Conservation (phyloP, 1,140 invertebrate species). For the Drosophila sp. region DNA sequence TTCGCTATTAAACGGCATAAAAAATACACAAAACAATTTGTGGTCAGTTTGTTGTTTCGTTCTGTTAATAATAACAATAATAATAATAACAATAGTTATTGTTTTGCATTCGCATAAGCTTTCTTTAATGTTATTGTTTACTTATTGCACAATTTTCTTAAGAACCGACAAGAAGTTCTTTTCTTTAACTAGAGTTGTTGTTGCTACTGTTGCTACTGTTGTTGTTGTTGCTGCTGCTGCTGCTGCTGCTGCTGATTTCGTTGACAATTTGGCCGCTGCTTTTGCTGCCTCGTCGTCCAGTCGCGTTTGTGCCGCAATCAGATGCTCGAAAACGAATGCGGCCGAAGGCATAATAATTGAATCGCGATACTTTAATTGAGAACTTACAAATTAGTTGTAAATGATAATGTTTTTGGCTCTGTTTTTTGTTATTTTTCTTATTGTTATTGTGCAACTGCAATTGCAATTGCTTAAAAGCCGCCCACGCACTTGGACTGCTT, state of each 20-base stretch:
- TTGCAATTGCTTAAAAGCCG: slow-evolving; percentile 21
- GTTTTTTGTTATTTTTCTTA: slow-evolving; percentile 8
- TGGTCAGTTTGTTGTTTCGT: slow-evolving; percentile 24
- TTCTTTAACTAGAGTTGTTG: slow-evolving; percentile 49
- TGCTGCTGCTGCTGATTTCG: slow-evolving; percentile 24
- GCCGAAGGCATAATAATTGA: slow-evolving; percentile 72
- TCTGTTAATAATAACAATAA: slow-evolving; percentile 36
- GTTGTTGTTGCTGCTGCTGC: slow-evolving; percentile 23
- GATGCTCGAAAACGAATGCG: slow-evolving; percentile 77
- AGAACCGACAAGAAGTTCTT: slow-evolving; percentile 61
- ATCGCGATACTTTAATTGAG: slow-evolving; percentile 18
- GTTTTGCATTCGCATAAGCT: slow-evolving; percentile 21
- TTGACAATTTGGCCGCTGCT: slow-evolving; percentile 14
- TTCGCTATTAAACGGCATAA: not conserved
- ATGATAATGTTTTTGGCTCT: no score
- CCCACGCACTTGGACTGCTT: slow-evolving; percentile 46
- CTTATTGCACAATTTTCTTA: slow-evolving; percentile 76
- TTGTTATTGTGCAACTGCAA: slow-evolving; percentile 6
- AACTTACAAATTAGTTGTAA: slow-evolving; percentile 1
- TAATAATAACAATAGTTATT: slow-evolving; percentile 33
- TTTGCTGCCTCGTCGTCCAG: slow-evolving; percentile 58
- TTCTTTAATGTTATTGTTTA: slow-evolving; percentile 1
- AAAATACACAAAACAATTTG: slow-evolving; percentile 15
- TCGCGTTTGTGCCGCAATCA: slow-evolving; percentile 77
- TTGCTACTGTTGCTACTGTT: slow-evolving; percentile 2